Conservation (phyloP, 2,888 invertebrate species). For the Drosophila subquinaria region DNA sequence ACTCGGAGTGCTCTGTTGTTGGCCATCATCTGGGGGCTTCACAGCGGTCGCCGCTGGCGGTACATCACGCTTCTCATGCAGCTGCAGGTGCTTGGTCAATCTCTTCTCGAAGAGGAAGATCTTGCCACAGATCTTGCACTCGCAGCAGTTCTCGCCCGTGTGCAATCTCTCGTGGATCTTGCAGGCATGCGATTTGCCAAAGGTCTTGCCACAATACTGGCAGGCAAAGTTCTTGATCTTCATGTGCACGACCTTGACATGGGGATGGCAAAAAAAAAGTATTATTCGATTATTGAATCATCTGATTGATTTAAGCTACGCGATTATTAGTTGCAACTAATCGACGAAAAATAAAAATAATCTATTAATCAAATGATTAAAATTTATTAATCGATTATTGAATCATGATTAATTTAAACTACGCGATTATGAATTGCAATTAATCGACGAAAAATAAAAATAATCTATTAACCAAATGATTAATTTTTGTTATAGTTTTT, state of each 20-base stretch:
- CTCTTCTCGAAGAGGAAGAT: constrained; percentile 82
- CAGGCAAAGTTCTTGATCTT: constrained; percentile 83
- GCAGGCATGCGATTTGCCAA: constrained; percentile 83
- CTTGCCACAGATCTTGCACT: constrained; percentile 82
- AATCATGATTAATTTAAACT: too few relatives aligned
- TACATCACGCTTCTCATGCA: constrained; percentile 81
- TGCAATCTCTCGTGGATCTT: constrained; percentile 83
- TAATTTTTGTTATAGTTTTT: too few relatives aligned
- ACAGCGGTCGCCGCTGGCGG: constrained; percentile 44
- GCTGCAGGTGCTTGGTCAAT: constrained; percentile 82
- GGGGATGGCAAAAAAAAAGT: constrained; percentile 24
- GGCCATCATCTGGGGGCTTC: constrained; percentile 41
- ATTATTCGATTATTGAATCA: too few relatives aligned
- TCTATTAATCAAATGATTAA: too few relatives aligned
- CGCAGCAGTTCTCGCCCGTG: constrained; percentile 82
- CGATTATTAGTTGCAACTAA: too few relatives aligned
- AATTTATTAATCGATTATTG: too few relatives aligned
- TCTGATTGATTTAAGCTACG: too few relatives aligned
- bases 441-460: too few relatives aligned
- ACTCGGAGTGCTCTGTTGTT: constrained; percentile 18
- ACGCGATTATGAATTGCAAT: too few relatives aligned
- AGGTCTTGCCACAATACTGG: constrained; percentile 83
- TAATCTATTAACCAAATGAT: too few relatives aligned
- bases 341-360: too few relatives aligned
- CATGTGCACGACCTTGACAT: constrained; percentile 82